Evolutionary conservation across 2,113 vertebrate genomes (phyloP), one percentile per base, ranked within the genome.

Genomic region (Noctilio leporinus): DNA sequence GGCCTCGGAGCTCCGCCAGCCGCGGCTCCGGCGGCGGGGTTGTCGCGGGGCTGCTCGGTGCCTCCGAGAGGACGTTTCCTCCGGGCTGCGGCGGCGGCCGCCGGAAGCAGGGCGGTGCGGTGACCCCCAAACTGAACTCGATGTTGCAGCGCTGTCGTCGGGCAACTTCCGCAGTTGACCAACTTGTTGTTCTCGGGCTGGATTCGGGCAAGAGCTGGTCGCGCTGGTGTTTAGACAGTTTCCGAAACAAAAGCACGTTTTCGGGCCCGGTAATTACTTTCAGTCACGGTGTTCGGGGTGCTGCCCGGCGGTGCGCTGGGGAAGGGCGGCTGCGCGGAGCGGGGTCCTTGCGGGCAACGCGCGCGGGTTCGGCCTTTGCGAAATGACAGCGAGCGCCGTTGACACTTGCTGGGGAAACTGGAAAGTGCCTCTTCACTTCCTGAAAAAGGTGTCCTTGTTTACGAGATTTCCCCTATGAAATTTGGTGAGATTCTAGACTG

Each of bases 81-180:
- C 17, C 15, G n/a, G 45, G 67, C 62, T 55, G 47, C n/a, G 72
- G 84, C 91, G n/a, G n/a, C n/a, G n/a, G n/a, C n/a, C n/a, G n/a
- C 95, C 93, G 92, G 95, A 96, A 97, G 96, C 92, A 93, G 83
- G 94, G 96, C 96, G 96, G 94, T 94, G 95, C 96, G 96, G 51
- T 91, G 96, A 76, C 94, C 86, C 49, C 82, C 93, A 96, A 95
- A 92, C 67, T 94, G 86, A 85, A 89, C 95, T 96, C 96, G 95
- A 59, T 84, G 80, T 91, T 95, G 87, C 88, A 86, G 84, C 89
- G 88, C 43, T 96, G 95, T 94, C 94, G 90, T 93, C 92, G 89
- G 95, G 92, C 87, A 43, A 89, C 95, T 97, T 97, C 97, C 95
- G 97, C 94, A 91, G 92, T 93, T 96, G 97, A 92, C 95, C 94